Evolutionary conservation across 2,888 invertebrate species (phyloP), one percentile per base, ranked within the genome.

Genomic region (Apodemia hepburni): DNA sequence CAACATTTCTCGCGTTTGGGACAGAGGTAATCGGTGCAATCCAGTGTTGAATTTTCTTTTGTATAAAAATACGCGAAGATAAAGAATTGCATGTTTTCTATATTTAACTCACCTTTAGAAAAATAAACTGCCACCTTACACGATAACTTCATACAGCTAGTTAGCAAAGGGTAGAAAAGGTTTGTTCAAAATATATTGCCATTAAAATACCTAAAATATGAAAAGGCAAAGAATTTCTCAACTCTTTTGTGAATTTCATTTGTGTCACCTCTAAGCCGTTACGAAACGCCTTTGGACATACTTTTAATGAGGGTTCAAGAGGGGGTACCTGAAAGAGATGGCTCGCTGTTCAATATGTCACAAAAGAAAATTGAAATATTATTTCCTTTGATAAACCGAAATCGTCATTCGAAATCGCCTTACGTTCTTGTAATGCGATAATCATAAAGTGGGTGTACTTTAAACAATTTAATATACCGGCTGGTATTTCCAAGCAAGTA

Each of bases 341-440:
- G 59, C 59, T 60, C 57, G 45, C 12, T 38, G 17, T 27, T 47
- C 54, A 42, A 58, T 15, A 61, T 45, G 45, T 58, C 58, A 58
- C 58, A 61, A 61, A 58, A 61, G 61, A 61, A 61, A 42, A 58
- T 58, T 61, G 61, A 45, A 61, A 61, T 61, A 61, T 61, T 58
- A 58, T 61, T 61, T 61, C 58, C 61, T 61, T 61, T 61, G 58
- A 58, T 45, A 27, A 17, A 58, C 58, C 4, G 29, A 29, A 29
- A 11, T 51, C 35, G 18, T 51, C 35, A 18, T 61, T 58, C 45
- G 18, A 45, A 61, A 61, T 45, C 45, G 45, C 42, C 61, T 61
- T 58, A 58, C 45, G 58, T 61, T 51, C 51, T 33, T 12, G 12
- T 38, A 51, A 22, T 51, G 22, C 18, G 4, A 38, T 38, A 51